Evolutionary conservation across 2,797 vertebrate species (phyloP).

Genomic region (Pangasius larnaudii): DNA sequence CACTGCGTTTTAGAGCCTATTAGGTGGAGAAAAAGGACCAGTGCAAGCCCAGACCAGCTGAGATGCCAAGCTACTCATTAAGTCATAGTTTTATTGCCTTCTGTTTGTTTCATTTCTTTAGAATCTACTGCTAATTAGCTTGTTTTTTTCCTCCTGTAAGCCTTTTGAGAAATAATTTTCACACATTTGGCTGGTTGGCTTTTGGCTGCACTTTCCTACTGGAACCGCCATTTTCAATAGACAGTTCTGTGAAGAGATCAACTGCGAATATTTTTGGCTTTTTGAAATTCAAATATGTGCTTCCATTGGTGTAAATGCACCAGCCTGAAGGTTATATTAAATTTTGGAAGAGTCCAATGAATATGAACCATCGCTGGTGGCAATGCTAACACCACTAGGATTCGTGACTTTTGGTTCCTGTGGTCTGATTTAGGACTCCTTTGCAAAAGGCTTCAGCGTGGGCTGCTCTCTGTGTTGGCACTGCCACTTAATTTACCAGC

Average conservation of each 20-base stretch:
- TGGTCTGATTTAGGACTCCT: not conserved
- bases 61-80: conserved; percentile 71
- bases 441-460: not conserved
- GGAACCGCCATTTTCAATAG: not conserved
- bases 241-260: conserved; percentile 13
- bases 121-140: conserved; percentile 56
- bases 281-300: not conserved
- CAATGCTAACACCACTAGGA: not conserved
- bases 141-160: conserved; percentile 5
- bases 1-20: conserved; percentile 75
- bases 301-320: not conserved
- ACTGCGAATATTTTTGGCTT: not conserved
- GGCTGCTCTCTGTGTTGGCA: conserved; percentile 1
- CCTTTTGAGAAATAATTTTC: conserved; percentile 53
- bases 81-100: conserved; percentile 62
- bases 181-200: conserved; percentile 28
- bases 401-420: conserved; percentile 29
- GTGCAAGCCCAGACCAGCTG: conserved; percentile 67
- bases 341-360: not conserved
- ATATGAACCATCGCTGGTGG: not conserved
- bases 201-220: conserved; percentile 29
- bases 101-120: conserved; percentile 57
- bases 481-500: conserved; percentile 35
- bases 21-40: conserved; percentile 70
- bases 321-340: not conserved